phyloP scores from a whole-genome alignment of 2,888 invertebrate genomes.

The Temnothorax rugatulus region DNA sequence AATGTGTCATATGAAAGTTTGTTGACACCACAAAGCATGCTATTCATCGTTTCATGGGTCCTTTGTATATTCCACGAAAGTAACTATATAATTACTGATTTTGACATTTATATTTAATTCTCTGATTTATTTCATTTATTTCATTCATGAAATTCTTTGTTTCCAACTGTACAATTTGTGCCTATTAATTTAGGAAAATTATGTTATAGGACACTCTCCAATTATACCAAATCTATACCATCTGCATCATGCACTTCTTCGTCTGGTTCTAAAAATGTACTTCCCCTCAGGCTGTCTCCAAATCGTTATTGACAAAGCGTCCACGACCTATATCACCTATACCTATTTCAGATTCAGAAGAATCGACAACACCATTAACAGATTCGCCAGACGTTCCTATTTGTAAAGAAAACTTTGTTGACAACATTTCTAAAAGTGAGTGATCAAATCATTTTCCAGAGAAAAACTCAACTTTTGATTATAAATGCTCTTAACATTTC shows the following conservation, averaged over 20 bases:
- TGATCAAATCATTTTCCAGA: not conserved
- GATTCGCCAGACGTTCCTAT: too few species aligned
- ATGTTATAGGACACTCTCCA: not conserved
- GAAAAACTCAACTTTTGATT: not conserved
- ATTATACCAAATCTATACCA: not conserved
- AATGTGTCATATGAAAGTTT: not conserved
- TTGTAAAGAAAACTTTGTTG: not conserved
- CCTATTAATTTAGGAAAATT: not conserved
- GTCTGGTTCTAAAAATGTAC: too few species aligned
- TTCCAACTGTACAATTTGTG: not conserved
- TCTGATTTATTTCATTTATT: too few species aligned
- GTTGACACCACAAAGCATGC: constrained; percentile 5
- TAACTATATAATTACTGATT: not conserved
- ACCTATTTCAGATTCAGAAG: too few species aligned
- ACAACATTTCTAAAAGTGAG: not conserved
- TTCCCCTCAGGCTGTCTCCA: too few species aligned
- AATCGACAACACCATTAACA: not conserved
- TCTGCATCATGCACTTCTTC: not conserved
- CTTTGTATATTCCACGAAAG: not conserved
- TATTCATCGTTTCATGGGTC: constrained; percentile 18
- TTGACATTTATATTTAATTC: not conserved
- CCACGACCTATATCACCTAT: too few species aligned
- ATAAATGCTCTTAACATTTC: not conserved
- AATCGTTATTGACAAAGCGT: too few species aligned
- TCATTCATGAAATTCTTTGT: not conserved